A percentile compares a stretch with the other conserved stretches of the same genome.
Conservation (phyloP, 2,797 vertebrate species). For the Sebastiscus albofasciatus region DNA sequence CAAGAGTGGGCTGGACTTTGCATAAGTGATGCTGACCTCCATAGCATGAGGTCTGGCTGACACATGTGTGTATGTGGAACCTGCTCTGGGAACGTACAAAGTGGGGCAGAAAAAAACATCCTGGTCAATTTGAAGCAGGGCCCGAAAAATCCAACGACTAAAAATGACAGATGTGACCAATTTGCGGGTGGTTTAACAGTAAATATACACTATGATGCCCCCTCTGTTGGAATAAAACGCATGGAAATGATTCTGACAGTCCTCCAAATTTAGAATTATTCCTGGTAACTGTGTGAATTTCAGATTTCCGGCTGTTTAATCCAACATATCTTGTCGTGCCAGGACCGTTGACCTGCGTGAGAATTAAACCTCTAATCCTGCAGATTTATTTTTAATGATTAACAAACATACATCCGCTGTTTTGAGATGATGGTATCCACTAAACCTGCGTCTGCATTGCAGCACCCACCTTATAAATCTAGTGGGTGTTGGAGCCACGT, state of each 20-base stretch:
- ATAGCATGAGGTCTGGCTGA: slow-evolving; percentile 45
- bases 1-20: slow-evolving; percentile 25
- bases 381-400: slow-evolving; percentile 5
- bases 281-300: not conserved
- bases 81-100: slow-evolving; percentile 42
- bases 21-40: slow-evolving; percentile 5
- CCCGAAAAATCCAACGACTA: not conserved
- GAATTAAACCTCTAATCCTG: slow-evolving; percentile 23
- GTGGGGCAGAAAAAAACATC: slow-evolving; percentile 33
- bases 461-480: slow-evolving; percentile 52
- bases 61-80: slow-evolving; percentile 22
- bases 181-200: not conserved
- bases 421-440: slow-evolving; percentile 15
- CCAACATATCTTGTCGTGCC: slow-evolving; percentile 29
- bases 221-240: not conserved
- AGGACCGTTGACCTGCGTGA: slow-evolving; percentile 18
- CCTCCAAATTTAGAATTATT: slow-evolving; percentile 24
- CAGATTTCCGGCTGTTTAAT: slow-evolving; percentile 32
- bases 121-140: slow-evolving; percentile 21
- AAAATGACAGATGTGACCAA: slow-evolving; percentile 34
- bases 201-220: not conserved
- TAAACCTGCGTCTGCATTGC: slow-evolving; percentile 70
- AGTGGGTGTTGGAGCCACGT: slow-evolving; percentile 58
- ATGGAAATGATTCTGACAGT: slow-evolving; percentile 5
- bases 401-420: slow-evolving; percentile 3